Conservation (phyloP, 2,113 vertebrate species). For the Noturus placidus region DNA sequence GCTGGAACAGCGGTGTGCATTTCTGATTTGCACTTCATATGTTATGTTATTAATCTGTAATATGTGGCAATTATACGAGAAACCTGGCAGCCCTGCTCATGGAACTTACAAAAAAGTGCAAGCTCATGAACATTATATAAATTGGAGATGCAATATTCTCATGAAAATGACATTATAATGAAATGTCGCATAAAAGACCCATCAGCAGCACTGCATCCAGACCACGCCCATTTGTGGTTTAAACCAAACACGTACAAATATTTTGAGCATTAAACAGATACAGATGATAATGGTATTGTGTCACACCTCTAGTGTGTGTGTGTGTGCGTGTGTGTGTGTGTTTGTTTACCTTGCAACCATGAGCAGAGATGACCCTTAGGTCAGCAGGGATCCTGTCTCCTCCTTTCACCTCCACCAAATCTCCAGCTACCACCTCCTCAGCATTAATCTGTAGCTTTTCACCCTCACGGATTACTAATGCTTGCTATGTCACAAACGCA, state of each 20-base stretch:
- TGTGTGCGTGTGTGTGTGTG: neutral
- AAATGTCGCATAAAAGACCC: no score
- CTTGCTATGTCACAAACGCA: conserved; percentile 76
- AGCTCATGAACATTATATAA: neutral
- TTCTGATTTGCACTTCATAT: neutral
- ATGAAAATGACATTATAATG: neutral
- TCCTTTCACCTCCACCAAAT: conserved; percentile 90
- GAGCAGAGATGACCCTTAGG: conserved; percentile 85
- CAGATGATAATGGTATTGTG: no score
- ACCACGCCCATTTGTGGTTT: no score
- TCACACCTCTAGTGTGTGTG: neutral
- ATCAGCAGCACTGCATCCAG: no score
- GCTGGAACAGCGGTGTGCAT: neutral
- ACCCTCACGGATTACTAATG: conserved; percentile 88
- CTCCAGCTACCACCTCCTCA: conserved; percentile 87
- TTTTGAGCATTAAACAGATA: no score
- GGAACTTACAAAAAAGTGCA: neutral
- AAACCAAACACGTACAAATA: no score
- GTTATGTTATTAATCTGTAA: neutral
- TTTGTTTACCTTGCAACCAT: conserved; percentile 83
- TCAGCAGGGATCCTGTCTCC: conserved; percentile 89
- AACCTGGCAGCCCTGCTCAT: neutral
- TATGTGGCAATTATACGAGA: neutral
- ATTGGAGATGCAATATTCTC: neutral
- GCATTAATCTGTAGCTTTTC: conserved; percentile 92